Evolutionary conservation across 2,113 vertebrate genomes (phyloP).

Genomic region (Ciconia boyciana): DNA sequence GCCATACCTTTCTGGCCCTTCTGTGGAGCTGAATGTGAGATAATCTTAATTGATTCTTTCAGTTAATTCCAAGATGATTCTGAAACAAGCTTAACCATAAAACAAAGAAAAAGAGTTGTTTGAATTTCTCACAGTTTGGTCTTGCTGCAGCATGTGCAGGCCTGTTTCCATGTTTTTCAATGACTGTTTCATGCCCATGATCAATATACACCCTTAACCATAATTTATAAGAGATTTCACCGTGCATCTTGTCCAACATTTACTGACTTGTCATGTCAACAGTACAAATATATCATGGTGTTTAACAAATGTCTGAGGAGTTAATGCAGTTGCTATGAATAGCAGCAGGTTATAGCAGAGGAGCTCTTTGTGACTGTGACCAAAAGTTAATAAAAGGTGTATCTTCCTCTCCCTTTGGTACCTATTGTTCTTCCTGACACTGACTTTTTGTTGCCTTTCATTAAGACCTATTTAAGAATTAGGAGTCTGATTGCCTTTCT

Average conservation of each 20-base stretch:
- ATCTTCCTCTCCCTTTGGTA: neutral
- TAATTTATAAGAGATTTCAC: constrained; percentile 25
- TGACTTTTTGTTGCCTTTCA: neutral
- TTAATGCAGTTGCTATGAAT: neutral
- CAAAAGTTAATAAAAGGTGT: neutral
- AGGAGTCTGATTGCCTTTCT: constrained; percentile 18
- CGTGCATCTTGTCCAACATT: neutral
- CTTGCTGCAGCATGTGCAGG: neutral
- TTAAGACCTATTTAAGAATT: constrained; percentile 10
- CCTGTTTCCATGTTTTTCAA: neutral
- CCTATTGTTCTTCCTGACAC: neutral
- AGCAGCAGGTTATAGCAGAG: neutral
- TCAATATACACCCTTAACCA: neutral
- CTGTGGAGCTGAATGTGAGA: neutral
- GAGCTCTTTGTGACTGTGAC: neutral
- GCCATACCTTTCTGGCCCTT: neutral
- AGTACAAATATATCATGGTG: neutral
- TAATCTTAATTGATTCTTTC: neutral
- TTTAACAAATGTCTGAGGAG: neutral
- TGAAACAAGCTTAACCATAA: neutral
- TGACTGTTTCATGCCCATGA: neutral
- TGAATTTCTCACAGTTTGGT: neutral
- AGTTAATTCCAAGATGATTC: neutral
- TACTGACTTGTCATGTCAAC: constrained; percentile 21
- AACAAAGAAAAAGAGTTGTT: neutral